phyloP scores from a whole-genome alignment of 2,113 vertebrate genomes.

The Tupaia chinensis region DNA sequence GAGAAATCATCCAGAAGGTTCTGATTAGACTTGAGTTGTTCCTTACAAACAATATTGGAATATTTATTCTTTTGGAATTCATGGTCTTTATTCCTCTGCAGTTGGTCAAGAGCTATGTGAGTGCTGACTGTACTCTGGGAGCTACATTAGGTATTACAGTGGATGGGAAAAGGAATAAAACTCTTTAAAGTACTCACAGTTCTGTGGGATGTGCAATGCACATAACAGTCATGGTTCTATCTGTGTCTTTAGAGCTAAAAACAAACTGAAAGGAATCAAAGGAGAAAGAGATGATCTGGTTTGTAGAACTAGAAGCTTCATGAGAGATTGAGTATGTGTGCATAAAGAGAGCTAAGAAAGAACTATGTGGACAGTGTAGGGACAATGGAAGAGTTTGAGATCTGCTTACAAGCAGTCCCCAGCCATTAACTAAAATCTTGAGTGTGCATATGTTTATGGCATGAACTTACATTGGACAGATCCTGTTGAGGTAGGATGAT shows the following conservation, averaged over 20 bases:
- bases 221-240: background rate
- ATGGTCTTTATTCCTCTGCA: background rate
- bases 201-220: background rate
- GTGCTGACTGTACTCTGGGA: background rate
- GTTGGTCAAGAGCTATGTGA: background rate
- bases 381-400: background rate
- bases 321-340: background rate
- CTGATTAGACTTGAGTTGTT: background rate
- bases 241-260: slow-evolving; percentile 30
- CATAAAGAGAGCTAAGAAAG: background rate
- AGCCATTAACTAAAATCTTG: background rate
- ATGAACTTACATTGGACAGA: background rate
- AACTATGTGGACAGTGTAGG: background rate
- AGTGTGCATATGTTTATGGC: background rate
- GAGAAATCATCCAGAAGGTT: background rate
- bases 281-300: background rate
- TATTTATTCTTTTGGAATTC: background rate
- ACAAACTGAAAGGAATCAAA: background rate
- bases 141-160: background rate
- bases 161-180: slow-evolving; percentile 17
- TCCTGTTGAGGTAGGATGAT: background rate
- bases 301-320: background rate
- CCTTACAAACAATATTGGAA: background rate
- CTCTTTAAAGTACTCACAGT: background rate
- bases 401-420: background rate